These are phyloP conservation scores for Thera britannica DNA, from an alignment of 2,888 invertebrate species.

Conservation along the genomic window DNA sequence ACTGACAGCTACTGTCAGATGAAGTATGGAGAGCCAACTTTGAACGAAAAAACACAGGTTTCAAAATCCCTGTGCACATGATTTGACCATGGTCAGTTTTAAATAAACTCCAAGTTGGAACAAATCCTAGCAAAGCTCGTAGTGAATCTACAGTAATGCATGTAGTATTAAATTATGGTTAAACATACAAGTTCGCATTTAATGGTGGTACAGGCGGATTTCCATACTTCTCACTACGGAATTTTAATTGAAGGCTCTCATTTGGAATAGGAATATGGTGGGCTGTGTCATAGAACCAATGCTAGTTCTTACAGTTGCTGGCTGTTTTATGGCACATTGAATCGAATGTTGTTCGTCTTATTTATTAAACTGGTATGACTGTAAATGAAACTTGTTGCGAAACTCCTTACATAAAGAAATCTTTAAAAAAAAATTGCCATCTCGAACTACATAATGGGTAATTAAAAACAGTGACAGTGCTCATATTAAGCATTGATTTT, in stretches of 20 bases:
- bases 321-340: constrained; percentile 28
- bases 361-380: background rate
- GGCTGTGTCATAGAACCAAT: constrained; percentile 24
- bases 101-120: background rate
- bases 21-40: background rate
- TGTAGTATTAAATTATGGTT: constrained; percentile 24
- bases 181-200: constrained; percentile 28
- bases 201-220: constrained; percentile 24
- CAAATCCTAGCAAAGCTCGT: constrained; percentile 3
- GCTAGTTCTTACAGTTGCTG: constrained; percentile 41
- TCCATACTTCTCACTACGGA: constrained; percentile 31
- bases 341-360: background rate
- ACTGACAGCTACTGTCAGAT: background rate
- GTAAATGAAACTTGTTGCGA: too few species aligned
- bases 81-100: background rate
- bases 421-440: too few species aligned
- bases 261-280: constrained; percentile 46
- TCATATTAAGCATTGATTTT: too few species aligned
- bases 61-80: background rate
- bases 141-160: constrained; percentile 17
- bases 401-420: too few species aligned
- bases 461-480: too few species aligned
- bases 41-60: background rate
- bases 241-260: constrained; percentile 43
- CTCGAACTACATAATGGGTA: too few species aligned